Evolutionary conservation across 2,113 vertebrate species (phyloP).

Genomic region (Syngnathus typhle): DNA sequence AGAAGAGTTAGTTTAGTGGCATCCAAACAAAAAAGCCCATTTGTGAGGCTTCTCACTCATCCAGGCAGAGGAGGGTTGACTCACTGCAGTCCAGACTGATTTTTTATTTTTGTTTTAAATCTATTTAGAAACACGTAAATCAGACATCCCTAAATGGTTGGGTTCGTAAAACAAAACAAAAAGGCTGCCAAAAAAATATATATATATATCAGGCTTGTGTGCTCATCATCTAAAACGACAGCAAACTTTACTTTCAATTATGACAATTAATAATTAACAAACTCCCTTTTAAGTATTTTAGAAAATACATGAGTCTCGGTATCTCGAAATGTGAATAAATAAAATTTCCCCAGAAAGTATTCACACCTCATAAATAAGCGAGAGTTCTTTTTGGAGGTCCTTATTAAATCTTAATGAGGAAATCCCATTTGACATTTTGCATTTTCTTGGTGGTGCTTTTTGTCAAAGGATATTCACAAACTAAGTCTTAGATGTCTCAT

Average conservation of each 20-base stretch:
- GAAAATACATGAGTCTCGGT: conserved; percentile 25
- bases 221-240: conserved; percentile 13
- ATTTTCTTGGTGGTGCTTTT: conserved; percentile 22
- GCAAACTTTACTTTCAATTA: conserved; percentile 31
- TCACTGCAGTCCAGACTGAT: too few relatives aligned
- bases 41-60: too few relatives aligned
- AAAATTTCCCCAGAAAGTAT: conserved; percentile 3
- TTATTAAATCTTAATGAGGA: conserved; percentile 1
- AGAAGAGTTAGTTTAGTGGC: too few relatives aligned
- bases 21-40: too few relatives aligned
- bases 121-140: background rate
- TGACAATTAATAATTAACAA: conserved; percentile 38
- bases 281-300: conserved; percentile 21
- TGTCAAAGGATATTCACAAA: conserved; percentile 24
- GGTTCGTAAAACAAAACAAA: background rate
- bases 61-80: too few relatives aligned
- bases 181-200: background rate
- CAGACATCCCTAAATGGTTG: background rate
- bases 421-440: conserved; percentile 17
- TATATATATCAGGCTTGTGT: conserved; percentile 4
- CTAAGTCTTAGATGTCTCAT: background rate
- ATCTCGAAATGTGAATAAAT: conserved; percentile 25
- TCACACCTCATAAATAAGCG: conserved; percentile 28
- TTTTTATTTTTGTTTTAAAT: too few relatives aligned
- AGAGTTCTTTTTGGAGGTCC: conserved; percentile 8